These are phyloP conservation scores for Chaetura pelagica DNA, from an alignment of 2,113 vertebrate species.

Conservation along the genomic window DNA sequence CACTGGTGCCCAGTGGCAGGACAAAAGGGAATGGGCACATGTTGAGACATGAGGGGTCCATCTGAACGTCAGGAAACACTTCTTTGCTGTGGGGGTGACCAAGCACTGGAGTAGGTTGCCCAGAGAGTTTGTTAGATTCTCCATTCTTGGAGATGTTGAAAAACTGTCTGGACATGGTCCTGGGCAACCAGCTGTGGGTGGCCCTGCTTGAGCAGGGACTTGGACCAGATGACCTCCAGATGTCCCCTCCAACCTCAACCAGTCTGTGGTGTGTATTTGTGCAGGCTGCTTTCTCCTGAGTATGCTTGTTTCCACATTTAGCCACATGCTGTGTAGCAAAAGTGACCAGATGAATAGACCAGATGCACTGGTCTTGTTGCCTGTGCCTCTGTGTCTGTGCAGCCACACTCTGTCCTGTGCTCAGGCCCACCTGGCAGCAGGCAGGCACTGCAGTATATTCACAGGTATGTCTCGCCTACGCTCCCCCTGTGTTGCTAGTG, in stretches of 20 bases:
- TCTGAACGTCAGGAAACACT: not conserved
- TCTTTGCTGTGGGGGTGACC: not conserved
- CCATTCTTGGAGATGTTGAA: not conserved
- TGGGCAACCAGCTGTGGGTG: not conserved
- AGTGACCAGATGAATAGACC: not conserved
- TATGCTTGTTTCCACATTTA: not conserved
- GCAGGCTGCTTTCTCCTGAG: not conserved
- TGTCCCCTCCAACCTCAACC: not conserved
- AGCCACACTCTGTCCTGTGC: rapidly evolving
- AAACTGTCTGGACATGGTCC: not conserved
- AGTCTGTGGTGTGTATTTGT: not conserved
- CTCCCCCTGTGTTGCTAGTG: not conserved
- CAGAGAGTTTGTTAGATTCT: not conserved
- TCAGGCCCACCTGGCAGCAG: not conserved
- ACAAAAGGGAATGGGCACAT: not conserved
- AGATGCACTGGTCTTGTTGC: not conserved
- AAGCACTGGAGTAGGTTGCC: not conserved
- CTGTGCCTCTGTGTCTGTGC: not conserved
- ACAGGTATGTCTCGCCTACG: not conserved
- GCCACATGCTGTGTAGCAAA: not conserved
- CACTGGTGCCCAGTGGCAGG: not conserved
- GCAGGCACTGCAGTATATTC: not conserved
- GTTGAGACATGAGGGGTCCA: rapidly evolving
- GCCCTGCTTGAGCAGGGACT: not conserved
- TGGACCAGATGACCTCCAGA: not conserved